Conservation (phyloP, 2,113 vertebrate genomes). For the Agelaius tricolor region DNA sequence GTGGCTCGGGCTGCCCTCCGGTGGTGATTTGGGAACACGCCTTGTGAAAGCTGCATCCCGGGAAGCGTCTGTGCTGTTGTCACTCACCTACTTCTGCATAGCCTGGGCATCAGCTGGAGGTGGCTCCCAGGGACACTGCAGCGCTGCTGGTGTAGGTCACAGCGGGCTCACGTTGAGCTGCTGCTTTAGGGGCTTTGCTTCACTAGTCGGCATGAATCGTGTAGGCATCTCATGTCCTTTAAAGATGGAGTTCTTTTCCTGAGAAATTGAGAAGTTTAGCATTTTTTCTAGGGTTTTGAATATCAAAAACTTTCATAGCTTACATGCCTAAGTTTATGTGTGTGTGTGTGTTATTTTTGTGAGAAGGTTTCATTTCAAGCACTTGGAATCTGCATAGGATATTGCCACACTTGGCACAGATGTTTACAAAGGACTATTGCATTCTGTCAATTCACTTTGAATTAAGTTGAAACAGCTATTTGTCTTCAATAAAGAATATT, state of each 20-base stretch:
- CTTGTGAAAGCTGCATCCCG: neutral
- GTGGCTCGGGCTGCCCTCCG: constrained; percentile 54
- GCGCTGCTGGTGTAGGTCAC: neutral
- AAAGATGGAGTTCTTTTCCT: neutral
- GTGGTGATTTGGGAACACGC: neutral
- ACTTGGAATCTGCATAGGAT: neutral
- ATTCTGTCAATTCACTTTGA: neutral
- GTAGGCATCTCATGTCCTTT: neutral
- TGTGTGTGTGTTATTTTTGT: neutral
- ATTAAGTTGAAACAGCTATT: neutral
- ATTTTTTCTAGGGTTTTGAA: neutral
- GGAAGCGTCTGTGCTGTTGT: neutral
- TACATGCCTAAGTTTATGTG: accelerated
- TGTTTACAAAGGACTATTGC: neutral
- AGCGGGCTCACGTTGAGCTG: neutral
- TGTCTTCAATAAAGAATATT: neutral
- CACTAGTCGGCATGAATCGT: accelerated
- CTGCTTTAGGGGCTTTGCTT: neutral
- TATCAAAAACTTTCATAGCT: neutral
- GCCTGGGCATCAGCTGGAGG: neutral
- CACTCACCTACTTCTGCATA: accelerated
- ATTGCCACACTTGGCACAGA: neutral
- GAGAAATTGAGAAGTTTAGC: neutral
- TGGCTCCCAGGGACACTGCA: neutral
- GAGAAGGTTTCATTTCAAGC: neutral